phyloP scores from a whole-genome alignment of 2,797 vertebrate species.

The Uromys caudimaculatus region DNA sequence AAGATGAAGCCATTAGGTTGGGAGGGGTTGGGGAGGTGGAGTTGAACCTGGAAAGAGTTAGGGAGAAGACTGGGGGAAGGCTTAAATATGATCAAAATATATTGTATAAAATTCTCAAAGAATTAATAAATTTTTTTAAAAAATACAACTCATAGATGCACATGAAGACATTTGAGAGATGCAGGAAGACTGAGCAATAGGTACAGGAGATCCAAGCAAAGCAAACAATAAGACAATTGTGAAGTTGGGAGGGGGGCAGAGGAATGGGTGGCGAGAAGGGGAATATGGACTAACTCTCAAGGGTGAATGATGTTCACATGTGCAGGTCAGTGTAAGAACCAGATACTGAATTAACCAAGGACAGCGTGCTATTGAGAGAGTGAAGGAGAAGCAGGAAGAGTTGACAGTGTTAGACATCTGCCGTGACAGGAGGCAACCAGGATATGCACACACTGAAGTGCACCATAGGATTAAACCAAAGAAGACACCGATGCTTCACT shows the following conservation, averaged over 20 bases:
- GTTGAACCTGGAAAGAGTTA: not conserved
- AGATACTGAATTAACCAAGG: not conserved
- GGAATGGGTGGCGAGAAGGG: not conserved
- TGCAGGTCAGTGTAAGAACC: not conserved
- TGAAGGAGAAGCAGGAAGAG: not conserved
- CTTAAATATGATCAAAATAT: not conserved
- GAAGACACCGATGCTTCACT: not conserved
- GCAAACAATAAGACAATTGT: not conserved
- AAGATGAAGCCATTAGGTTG: not conserved
- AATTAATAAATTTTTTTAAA: not conserved
- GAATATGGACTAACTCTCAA: not conserved
- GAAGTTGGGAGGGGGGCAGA: not conserved
- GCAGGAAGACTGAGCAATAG: not conserved
- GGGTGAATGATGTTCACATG: not conserved
- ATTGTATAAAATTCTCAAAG: not conserved
- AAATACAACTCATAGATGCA: not conserved
- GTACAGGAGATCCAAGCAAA: not conserved
- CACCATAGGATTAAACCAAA: not conserved
- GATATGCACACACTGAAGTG: not conserved
- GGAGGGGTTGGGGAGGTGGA: not conserved
- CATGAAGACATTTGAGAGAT: not conserved
- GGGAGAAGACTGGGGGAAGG: not conserved
- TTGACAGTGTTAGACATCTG: not conserved
- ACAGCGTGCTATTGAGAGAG: not conserved
- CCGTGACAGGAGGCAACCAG: not conserved